A percentile compares a stretch with the other conserved stretches of the same genome.
Evolutionary conservation across 2,797 vertebrate species (phyloP).

Genomic region (Danio tinwini): DNA sequence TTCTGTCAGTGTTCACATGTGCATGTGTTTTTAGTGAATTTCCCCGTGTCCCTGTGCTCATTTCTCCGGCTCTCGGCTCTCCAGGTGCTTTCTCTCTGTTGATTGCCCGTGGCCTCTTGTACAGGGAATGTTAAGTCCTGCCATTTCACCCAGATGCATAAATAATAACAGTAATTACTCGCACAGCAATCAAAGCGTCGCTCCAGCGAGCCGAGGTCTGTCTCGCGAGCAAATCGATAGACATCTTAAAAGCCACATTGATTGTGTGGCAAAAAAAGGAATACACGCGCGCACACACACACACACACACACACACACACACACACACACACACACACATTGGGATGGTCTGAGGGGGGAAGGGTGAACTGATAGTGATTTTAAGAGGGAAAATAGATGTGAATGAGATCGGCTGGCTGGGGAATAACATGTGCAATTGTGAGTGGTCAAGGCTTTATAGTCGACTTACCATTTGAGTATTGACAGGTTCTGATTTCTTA

Average conservation of each 20-base stretch:
- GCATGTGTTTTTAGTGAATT: constrained; percentile 8
- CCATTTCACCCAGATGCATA: constrained; percentile 88
- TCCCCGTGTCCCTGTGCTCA: constrained; percentile 43
- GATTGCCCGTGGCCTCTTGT: constrained; percentile 86
- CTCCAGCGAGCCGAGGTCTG: constrained; percentile 79
- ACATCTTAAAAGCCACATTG: constrained; percentile 89
- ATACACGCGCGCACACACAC: constrained; percentile 73
- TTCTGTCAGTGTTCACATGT: constrained; percentile 1
- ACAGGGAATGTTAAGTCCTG: constrained; percentile 87
- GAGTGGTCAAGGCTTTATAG: neutral
- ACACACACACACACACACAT: constrained; percentile 54
- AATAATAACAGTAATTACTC: constrained; percentile 90
- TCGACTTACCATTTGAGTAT: neutral
- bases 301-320: constrained; percentile 66
- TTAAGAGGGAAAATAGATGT: constrained; percentile 73
- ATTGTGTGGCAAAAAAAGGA: constrained; percentile 82
- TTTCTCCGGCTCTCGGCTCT: constrained; percentile 57
- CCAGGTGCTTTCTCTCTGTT: constrained; percentile 84
- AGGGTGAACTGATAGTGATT: constrained; percentile 57
- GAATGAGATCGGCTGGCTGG: constrained; percentile 56
- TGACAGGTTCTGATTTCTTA: neutral
- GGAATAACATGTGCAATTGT: constrained; percentile 40
- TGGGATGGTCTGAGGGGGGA: constrained; percentile 42
- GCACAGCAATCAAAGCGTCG: constrained; percentile 87
- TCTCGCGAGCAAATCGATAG: constrained; percentile 87